Conservation (phyloP, 2,888 invertebrate species). For the Perizoma affinitatum region DNA sequence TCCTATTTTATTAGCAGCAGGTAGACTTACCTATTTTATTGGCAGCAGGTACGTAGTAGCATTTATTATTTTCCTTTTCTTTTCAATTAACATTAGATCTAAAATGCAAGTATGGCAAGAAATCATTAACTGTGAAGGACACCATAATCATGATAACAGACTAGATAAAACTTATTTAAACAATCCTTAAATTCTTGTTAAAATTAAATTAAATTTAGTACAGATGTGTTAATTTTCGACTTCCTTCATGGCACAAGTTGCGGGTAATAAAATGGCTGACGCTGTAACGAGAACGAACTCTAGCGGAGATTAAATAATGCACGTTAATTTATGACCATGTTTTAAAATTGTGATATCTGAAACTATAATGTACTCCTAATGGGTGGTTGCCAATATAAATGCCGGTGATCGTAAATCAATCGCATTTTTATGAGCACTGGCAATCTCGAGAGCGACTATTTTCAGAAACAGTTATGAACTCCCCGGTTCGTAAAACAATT, state of each 20-base stretch:
- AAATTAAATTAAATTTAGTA: conserved; percentile 2
- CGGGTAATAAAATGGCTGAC: conserved; percentile 18
- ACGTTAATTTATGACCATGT: conserved; percentile 43
- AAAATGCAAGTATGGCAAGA: no score
- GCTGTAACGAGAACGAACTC: conserved; percentile 3
- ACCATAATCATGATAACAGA: no score
- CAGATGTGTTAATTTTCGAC: conserved; percentile 20
- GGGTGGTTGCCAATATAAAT: conserved; percentile 65
- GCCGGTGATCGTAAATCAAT: conserved; percentile 65
- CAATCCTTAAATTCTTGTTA: background rate
- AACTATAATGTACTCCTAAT: conserved; percentile 52
- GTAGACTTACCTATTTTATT: no score
- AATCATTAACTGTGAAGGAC: no score
- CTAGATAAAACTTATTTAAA: no score
- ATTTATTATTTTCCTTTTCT: no score
- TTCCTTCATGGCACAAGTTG: conserved; percentile 21
- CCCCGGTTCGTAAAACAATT: conserved; percentile 64
- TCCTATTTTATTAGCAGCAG: no score
- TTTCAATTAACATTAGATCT: no score
- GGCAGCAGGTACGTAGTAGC: no score
- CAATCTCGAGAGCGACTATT: conserved; percentile 62
- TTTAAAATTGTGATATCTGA: conserved; percentile 47
- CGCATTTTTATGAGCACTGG: conserved; percentile 69
- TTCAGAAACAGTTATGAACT: conserved; percentile 64
- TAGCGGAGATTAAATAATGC: conserved; percentile 41